Evolutionary conservation across 1,140 invertebrate species (phyloP).

Genomic region (Geopemphigus sp.): DNA sequence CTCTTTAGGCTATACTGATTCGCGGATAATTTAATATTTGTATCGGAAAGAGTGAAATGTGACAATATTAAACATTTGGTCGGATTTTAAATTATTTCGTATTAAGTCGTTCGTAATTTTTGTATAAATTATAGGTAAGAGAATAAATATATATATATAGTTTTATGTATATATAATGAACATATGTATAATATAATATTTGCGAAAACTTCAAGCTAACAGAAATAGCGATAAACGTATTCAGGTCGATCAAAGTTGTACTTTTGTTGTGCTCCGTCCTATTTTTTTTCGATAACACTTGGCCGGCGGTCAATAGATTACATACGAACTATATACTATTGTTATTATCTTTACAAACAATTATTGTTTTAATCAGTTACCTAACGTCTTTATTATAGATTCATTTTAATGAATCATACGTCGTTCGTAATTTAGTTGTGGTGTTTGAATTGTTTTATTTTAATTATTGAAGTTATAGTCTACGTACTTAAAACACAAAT

Average conservation of each 20-base stretch:
- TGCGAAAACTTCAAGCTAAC: neutral
- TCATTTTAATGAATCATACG: neutral
- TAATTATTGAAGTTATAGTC: neutral
- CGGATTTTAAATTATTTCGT: neutral
- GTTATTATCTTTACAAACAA: neutral
- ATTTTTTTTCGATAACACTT: slow-evolving; percentile 36
- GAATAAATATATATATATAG: neutral
- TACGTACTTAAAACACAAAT: neutral
- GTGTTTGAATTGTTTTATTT: neutral
- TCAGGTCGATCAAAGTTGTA: slow-evolving; percentile 31
- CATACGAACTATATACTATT: neutral
- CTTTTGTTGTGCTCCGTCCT: slow-evolving; percentile 11
- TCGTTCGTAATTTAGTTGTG: neutral
- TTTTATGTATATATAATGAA: neutral
- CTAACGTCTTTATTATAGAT: neutral
- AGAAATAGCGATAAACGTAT: neutral
- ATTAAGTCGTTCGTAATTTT: neutral
- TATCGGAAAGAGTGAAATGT: too few relatives aligned
- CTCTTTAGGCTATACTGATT: slow-evolving; percentile 3
- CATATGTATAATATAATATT: neutral
- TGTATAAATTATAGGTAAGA: slow-evolving; percentile 23
- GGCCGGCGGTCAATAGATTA: slow-evolving; percentile 40
- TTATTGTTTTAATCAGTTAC: slow-evolving; percentile 1
- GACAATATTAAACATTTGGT: neutral
- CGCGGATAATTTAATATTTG: neutral